Conservation (phyloP, 1,140 invertebrate species). For the Zaprionus camerounensis region DNA sequence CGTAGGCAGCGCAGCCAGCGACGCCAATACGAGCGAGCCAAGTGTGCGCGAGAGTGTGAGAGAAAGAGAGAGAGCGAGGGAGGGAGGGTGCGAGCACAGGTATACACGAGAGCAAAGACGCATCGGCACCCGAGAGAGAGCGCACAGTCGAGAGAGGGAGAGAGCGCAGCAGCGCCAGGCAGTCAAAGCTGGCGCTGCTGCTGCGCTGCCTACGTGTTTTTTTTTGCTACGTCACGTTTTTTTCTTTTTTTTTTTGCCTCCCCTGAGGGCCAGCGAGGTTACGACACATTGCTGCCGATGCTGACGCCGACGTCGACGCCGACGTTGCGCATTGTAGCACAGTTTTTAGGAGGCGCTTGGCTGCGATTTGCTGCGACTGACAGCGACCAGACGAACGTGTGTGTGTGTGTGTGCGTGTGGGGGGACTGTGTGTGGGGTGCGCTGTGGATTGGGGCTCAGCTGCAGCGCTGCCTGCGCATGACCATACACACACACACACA, state of each 20-base stretch:
- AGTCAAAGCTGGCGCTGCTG: constrained; percentile 19
- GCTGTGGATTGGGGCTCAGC: constrained; percentile 10
- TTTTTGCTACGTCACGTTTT: constrained; percentile 14
- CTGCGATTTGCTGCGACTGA: constrained; percentile 70
- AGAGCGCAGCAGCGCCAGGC: constrained; percentile 13
- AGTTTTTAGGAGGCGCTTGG: constrained; percentile 71
- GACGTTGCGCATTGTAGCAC: constrained; percentile 52
- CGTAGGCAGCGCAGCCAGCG: constrained; percentile 32
- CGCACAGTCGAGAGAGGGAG: not conserved
- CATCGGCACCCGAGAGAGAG: not conserved
- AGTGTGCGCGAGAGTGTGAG: not conserved
- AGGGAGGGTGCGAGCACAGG: not conserved
- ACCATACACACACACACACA: constrained; percentile 61
- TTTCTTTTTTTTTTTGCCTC: constrained; percentile 16
- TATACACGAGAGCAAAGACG: not conserved
- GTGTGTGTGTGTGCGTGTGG: not conserved
- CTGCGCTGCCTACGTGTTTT: not conserved
- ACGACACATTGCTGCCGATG: constrained; percentile 47
- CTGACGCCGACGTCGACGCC: constrained; percentile 31
- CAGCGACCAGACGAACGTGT: constrained; percentile 35
- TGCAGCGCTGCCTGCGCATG: constrained; percentile 69
- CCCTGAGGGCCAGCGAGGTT: constrained; percentile 42
- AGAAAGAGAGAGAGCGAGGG: not conserved
- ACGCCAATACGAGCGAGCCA: not conserved
- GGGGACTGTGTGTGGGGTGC: not conserved